Evolutionary conservation across 1,140 invertebrate species (phyloP), one percentile per base, ranked within the genome.

Genomic region (Tetragonula clypearis): DNA sequence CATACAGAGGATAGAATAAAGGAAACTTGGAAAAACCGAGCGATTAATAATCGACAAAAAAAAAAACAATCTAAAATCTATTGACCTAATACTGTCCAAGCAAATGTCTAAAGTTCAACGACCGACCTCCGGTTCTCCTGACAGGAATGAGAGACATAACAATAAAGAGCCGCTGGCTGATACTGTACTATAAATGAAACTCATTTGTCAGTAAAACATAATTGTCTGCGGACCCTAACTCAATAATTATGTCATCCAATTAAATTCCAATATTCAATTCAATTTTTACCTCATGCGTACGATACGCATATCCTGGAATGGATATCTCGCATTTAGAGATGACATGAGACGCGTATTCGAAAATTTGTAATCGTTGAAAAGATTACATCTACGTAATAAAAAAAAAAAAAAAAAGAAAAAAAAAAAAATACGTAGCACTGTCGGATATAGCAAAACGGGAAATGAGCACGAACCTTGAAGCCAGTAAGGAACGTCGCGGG

Each of bases 401-500:
- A 60, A 12, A 60, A 23, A 35, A 35, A 35, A 35, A 35, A 35
- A 35, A 35, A 35, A 35, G 2, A 35, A 35, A 35, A 35, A 35
- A 35, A 35, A 1, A 35, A 35, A 35, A 35, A 14, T n/a, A 62
- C 23, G 11, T n/a, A 62, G 12, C 60, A 14, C 12, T 62, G n/a
- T 62, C 14, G 60, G 60, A 66, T 30, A n/a, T 17, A 81, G 26
- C 4, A 58, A 58, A 41, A 49, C 6, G 23, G 11, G 6, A 58
- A 60, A 62, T 53, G 5, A 9, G 65, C 55, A 84, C 90, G 94
- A 94, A 95, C 96, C 96, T 95, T 96, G 95, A 95, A 95, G 91
- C 93, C 90, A 92, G 96, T 92, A 90, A 96, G 91, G 93, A 94
- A 90, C 92, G 93, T 91, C 83, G 93, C 92, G 92, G 93, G 91